Conservation (phyloP, 2,113 vertebrate genomes). For the Urocitellus parryii region DNA sequence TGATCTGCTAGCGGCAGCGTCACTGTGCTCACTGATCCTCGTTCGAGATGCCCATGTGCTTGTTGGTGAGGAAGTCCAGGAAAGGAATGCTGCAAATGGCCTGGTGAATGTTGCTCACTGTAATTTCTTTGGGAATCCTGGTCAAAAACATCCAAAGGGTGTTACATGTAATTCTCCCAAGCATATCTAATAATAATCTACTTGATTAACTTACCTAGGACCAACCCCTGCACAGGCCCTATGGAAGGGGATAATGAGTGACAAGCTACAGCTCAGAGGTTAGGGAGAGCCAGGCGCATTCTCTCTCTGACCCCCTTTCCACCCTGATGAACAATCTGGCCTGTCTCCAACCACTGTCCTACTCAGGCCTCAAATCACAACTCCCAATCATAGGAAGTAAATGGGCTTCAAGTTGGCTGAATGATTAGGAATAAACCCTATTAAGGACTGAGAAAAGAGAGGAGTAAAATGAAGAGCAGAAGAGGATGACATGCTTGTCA, state of each 20-base stretch:
- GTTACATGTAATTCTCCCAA: neutral
- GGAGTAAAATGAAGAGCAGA: neutral
- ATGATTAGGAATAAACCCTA: neutral
- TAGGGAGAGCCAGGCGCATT: too few relatives aligned
- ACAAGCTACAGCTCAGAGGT: neutral
- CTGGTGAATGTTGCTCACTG: slow-evolving; percentile 96
- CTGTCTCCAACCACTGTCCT: neutral
- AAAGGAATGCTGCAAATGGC: slow-evolving; percentile 94
- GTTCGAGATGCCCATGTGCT: slow-evolving; percentile 93
- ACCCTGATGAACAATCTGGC: neutral
- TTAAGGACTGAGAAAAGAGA: neutral
- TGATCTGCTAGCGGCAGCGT: slow-evolving; percentile 68
- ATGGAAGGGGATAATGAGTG: neutral
- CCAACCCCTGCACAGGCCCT: neutral
- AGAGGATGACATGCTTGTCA: neutral
- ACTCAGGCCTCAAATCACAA: neutral
- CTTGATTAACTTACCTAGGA: neutral
- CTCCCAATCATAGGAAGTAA: neutral
- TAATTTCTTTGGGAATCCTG: slow-evolving; percentile 96
- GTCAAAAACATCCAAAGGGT: slow-evolving; percentile 72
- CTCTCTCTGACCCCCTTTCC: neutral
- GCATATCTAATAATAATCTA: neutral
- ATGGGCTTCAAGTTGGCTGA: neutral
- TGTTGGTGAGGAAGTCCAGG: slow-evolving; percentile 98
- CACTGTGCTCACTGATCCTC: slow-evolving; percentile 85